Conservation (phyloP, 2,888 invertebrate genomes). For the Standfussiana lucernea region DNA sequence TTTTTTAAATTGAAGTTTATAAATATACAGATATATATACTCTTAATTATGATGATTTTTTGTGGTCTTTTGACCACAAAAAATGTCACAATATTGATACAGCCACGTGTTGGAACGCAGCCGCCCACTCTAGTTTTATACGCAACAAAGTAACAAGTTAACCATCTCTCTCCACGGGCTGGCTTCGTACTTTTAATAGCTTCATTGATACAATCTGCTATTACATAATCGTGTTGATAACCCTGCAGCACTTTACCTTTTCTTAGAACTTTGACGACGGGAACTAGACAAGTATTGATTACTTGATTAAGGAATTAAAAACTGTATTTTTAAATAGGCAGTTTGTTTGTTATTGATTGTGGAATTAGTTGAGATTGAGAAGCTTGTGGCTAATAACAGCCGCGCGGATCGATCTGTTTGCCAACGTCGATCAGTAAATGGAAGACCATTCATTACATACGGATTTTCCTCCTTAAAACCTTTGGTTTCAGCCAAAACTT, state of each 20-base stretch:
- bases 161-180: not conserved
- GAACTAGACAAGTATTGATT: slow-evolving; percentile 9
- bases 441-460: no score
- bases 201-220: slow-evolving; percentile 11
- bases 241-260: slow-evolving; percentile 8
- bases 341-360: not conserved
- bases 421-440: not conserved
- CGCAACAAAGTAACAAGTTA: slow-evolving; percentile 24
- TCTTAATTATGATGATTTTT: no score
- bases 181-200: slow-evolving; percentile 23
- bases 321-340: not conserved
- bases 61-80: no score
- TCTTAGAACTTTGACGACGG: slow-evolving; percentile 8
- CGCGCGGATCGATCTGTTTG: no score
- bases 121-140: not conserved
- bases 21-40: no score
- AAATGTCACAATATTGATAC: not conserved
- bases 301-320: not conserved
- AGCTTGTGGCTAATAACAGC: not conserved
- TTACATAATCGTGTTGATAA: slow-evolving; percentile 14
- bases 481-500: no score
- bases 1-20: no score
- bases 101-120: not conserved
- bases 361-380: not conserved
- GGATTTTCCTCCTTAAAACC: no score